These are phyloP conservation scores for Prenolepis imparis DNA, from an alignment of 2,888 invertebrate species.

Conservation along the genomic window DNA sequence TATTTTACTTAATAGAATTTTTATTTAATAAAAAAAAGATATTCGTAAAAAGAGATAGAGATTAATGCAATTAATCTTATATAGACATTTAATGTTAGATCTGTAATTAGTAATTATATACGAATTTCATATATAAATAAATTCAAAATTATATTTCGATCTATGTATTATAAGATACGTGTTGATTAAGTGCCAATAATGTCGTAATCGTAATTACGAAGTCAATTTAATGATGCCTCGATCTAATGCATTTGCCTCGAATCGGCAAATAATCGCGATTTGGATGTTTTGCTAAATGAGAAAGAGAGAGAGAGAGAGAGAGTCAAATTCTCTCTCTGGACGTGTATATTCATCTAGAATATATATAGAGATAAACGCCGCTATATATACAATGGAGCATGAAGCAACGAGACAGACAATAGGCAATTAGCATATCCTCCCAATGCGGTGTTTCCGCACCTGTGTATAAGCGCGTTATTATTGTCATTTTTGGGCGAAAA, in stretches of 20 bases:
- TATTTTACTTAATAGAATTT: constrained; percentile 8
- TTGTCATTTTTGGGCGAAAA: constrained; percentile 30
- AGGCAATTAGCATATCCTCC: constrained; percentile 39
- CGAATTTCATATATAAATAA: neutral
- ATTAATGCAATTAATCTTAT: neutral
- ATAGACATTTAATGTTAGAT: neutral
- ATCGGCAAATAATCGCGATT: constrained; percentile 39
- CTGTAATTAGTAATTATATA: neutral
- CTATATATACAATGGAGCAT: constrained; percentile 23
- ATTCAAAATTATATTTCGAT: neutral
- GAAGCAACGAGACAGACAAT: constrained; percentile 48
- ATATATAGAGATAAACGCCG: constrained; percentile 44
- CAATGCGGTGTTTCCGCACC: neutral
- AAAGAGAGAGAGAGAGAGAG: neutral
- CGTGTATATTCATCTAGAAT: constrained; percentile 35
- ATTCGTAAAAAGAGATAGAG: neutral
- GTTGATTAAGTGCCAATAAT: constrained; percentile 14
- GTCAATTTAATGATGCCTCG: constrained; percentile 36
- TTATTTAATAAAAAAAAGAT: constrained; percentile 7
- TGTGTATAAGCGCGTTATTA: neutral
- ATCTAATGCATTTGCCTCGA: neutral
- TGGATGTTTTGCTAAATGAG: constrained; percentile 46
- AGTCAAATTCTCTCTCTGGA: constrained; percentile 30
- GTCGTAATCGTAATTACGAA: constrained; percentile 21
- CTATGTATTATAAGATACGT: constrained; percentile 3